Evolutionary conservation across 2,113 vertebrate genomes (phyloP), one percentile per base, ranked within the genome.

Genomic region (Dascyllus trimaculatus): DNA sequence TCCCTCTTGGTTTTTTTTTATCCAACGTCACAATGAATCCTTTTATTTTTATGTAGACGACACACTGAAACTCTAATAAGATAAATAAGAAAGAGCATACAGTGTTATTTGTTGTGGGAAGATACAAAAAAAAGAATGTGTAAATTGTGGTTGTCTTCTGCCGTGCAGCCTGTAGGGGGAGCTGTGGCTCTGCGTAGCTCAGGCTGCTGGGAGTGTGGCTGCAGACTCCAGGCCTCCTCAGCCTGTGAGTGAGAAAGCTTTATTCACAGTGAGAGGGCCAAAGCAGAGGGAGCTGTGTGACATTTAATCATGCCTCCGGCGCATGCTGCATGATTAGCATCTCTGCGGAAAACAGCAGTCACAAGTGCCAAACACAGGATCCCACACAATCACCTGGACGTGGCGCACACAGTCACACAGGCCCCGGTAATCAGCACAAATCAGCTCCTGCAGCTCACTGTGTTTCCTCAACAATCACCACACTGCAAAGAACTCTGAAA

Each of bases 241-340:
- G 58, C 45, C 24, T 75, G 54, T 60, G 59, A 67, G 63, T 58
- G 52, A 75, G 74, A 64, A 15, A 70, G 86, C 64, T 88, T 89
- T 87, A 70, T 71, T 85, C 78, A 77, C 80, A 79, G 80, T 65
- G 51, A 85, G 87, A 25, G 78, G 61, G 59, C 70, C 70, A 83
- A 82, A 84, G 69, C 64, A 15, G 38, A 83, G 83, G 72, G 82
- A 81, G 76, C 72, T 57, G 81, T 61, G 74, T 87, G 88, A 90
- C 85, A 86, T 93, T 88, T 91, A 89, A 90, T 87, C 78, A 87
- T 71, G 81, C 80, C 84, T 75, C 72, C 35, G 43, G 81, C 76
- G 53, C 86, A 84, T 78, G 69, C 83, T 78, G 76, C 76, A 85
- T 91, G 84, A 91, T 93, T 89, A 85, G 74, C 88, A 91, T 90